Percentiles rank a stretch among this genome's conserved stretches.
These are phyloP conservation scores for Cephus sareptanus DNA, from an alignment of 2,888 invertebrate genomes.

Conservation along the genomic window DNA sequence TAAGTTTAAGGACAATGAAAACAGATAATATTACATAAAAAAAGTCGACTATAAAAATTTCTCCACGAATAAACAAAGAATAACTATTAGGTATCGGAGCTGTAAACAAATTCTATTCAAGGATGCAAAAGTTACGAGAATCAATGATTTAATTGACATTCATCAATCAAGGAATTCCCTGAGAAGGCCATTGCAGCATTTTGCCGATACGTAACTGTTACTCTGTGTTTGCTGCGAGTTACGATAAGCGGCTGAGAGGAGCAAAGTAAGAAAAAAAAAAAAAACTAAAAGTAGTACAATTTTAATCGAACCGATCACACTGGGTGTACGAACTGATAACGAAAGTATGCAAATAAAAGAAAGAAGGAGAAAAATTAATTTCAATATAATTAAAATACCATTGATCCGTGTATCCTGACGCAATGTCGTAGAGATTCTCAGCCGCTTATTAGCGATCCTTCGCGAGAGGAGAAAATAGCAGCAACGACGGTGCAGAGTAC, in stretches of 20 bases:
- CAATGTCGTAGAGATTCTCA: background rate
- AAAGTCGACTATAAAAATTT: background rate
- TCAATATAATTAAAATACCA: background rate
- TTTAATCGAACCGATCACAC: background rate
- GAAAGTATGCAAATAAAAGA: background rate
- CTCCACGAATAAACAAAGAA: background rate
- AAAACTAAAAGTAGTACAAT: background rate
- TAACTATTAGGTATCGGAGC: background rate
- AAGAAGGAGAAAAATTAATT: background rate
- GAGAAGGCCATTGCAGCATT: too few species aligned
- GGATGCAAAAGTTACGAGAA: background rate
- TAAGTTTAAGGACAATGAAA: background rate
- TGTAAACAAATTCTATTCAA: background rate
- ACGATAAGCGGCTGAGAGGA: background rate
- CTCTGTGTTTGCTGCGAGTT: background rate
- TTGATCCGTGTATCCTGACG: background rate
- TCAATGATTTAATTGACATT: background rate
- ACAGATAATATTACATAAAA: background rate
- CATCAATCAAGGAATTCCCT: background rate
- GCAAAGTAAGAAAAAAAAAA: background rate
- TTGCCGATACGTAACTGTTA: background rate
- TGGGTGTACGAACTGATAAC: background rate
- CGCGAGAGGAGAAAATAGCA: background rate
- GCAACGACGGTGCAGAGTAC: background rate
- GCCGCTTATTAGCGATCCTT: background rate